Percentiles rank a stretch among this genome's conserved stretches.
Conservation (phyloP, 92 coral and sea anemone genomes). For the Epizoanthus scotinus region DNA sequence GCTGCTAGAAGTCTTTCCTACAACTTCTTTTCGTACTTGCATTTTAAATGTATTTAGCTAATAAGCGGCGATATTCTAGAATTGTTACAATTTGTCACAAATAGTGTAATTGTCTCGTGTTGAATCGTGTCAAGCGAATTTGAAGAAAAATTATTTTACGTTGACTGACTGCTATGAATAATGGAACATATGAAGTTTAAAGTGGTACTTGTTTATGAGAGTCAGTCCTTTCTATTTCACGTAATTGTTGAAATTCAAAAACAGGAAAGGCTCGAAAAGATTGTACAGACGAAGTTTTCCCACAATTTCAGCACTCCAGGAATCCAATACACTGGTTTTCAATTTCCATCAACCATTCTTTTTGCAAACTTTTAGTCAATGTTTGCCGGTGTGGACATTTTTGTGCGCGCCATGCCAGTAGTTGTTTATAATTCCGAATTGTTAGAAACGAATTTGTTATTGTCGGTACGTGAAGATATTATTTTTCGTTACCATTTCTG, state of each 20-base stretch:
- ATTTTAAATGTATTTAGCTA: not conserved
- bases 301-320: too few species aligned
- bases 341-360: too few species aligned
- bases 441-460: not conserved
- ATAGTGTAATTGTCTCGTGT: too few species aligned
- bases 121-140: not conserved
- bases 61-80: not conserved
- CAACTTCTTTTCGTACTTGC: not conserved
- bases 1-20: not conserved
- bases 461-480: slow-evolving; percentile 16
- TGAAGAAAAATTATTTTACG: slow-evolving; percentile 18
- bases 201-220: not conserved
- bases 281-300: too few species aligned
- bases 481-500: not conserved
- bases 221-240: too few species aligned
- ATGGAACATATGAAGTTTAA: not conserved
- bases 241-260: too few species aligned
- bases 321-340: too few species aligned
- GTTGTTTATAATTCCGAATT: not conserved
- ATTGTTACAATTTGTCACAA: not conserved
- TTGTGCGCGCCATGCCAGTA: not conserved
- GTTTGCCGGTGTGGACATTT: not conserved
- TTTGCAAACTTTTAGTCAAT: not conserved
- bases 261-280: too few species aligned
- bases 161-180: not conserved